These are phyloP conservation scores for Regulus satrapa DNA, from an alignment of 2,113 vertebrate genomes.

Conservation along the genomic window DNA sequence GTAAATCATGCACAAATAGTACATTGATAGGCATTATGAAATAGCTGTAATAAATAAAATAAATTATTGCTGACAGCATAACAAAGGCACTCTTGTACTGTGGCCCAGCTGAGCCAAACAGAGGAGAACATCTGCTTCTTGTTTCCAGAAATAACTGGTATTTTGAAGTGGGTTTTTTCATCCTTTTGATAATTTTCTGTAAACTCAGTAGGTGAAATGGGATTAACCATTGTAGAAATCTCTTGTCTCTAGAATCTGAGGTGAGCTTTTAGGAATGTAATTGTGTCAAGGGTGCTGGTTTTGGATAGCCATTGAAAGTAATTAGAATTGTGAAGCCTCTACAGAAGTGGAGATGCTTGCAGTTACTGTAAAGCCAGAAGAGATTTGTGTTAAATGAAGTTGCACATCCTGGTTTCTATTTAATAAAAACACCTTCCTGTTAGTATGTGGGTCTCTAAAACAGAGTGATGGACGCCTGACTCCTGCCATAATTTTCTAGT, in stretches of 20 bases:
- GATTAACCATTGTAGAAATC: neutral
- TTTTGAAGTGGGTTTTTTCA: constrained; percentile 49
- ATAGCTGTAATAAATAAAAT: constrained; percentile 65
- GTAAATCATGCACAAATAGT: neutral
- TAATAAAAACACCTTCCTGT: neutral
- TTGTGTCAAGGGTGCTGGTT: neutral
- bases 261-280: neutral
- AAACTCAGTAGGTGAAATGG: constrained; percentile 35
- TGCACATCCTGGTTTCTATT: neutral
- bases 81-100: constrained; percentile 69
- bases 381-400: neutral
- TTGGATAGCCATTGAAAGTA: neutral
- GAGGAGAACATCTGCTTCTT: constrained; percentile 69
- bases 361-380: neutral
- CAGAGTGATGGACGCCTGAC: neutral
- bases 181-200: constrained; percentile 47
- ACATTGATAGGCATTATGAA: constrained; percentile 50
- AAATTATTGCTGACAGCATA: constrained; percentile 60
- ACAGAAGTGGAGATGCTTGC: neutral
- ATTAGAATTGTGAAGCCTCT: neutral
- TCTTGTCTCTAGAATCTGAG: neutral
- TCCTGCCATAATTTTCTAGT: neutral
- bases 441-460: neutral
- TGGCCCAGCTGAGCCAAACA: constrained; percentile 62
- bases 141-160: constrained; percentile 65